A percentile compares a stretch with the other conserved stretches of the same genome.
Evolutionary conservation across 1,140 invertebrate species (phyloP).

Genomic region (Fopius arisanus): DNA sequence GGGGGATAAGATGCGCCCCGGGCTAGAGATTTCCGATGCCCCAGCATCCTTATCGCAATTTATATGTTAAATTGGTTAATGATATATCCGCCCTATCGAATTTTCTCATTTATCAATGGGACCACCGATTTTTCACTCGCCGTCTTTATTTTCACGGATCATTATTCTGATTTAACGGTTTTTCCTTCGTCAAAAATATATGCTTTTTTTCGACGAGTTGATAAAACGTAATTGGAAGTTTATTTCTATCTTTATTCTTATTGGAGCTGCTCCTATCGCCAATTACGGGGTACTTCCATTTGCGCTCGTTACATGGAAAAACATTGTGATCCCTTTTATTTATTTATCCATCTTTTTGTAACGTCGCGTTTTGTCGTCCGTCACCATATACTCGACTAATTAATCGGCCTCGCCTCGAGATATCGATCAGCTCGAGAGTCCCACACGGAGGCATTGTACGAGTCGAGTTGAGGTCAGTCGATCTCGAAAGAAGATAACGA

Average conservation of each 20-base stretch:
- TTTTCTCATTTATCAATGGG: too few relatives aligned
- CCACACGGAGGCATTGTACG: background rate
- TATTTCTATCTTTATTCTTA: background rate
- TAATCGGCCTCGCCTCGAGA: conserved; percentile 23
- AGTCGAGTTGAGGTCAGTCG: background rate
- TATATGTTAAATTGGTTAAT: background rate
- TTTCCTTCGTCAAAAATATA: too few relatives aligned
- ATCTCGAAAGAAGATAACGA: background rate
- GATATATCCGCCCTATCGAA: too few relatives aligned
- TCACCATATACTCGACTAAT: conserved; percentile 24
- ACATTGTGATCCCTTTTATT: background rate
- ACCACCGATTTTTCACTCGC: too few relatives aligned
- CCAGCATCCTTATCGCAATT: background rate
- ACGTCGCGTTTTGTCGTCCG: too few relatives aligned
- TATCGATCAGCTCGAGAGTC: conserved; percentile 26
- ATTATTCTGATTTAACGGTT: too few relatives aligned
- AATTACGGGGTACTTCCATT: background rate
- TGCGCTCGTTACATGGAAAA: background rate
- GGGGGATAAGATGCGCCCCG: conserved; percentile 47
- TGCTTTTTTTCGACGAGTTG: background rate
- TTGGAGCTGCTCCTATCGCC: background rate
- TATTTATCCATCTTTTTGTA: background rate
- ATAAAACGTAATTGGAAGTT: too few relatives aligned
- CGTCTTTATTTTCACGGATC: too few relatives aligned
- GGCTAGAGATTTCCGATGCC: conserved; percentile 3